phyloP scores from a whole-genome alignment of 2,888 invertebrate genomes.

The Thecocarcelia acutangulata region DNA sequence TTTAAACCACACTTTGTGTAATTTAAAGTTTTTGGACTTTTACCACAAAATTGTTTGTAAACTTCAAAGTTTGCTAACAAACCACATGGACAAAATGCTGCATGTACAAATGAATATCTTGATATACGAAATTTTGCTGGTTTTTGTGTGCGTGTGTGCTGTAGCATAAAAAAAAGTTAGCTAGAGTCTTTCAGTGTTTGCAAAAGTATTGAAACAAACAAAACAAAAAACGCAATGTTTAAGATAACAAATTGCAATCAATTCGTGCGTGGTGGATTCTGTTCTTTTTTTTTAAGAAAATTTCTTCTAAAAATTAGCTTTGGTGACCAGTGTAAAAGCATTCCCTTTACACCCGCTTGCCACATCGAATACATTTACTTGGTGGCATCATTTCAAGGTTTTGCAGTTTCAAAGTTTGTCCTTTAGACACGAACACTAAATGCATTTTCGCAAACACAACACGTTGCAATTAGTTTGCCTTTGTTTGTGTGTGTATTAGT shows the following conservation, averaged over 20 bases:
- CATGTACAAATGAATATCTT: constrained; percentile 53
- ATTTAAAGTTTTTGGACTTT: constrained; percentile 68
- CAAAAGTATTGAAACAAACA: neutral
- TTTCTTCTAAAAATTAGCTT: constrained; percentile 30
- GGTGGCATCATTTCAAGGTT: constrained; percentile 39
- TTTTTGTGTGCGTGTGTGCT: constrained; percentile 9
- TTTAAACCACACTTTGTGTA: constrained; percentile 69
- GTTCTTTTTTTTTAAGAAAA: constrained; percentile 47
- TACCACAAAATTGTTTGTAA: constrained; percentile 69
- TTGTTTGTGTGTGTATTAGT: constrained; percentile 2
- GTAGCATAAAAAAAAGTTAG: constrained; percentile 16
- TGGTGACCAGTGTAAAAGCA: constrained; percentile 1
- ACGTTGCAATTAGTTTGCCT: constrained; percentile 64
- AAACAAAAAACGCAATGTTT: constrained; percentile 26
- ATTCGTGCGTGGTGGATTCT: constrained; percentile 61
- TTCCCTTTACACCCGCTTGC: neutral
- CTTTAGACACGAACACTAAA: constrained; percentile 46
- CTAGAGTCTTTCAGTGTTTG: neutral
- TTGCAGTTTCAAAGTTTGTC: constrained; percentile 45
- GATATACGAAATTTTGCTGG: constrained; percentile 23
- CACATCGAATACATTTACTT: neutral
- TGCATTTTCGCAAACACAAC: constrained; percentile 58
- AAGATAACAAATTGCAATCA: constrained; percentile 68
- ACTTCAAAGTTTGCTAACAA: constrained; percentile 68
- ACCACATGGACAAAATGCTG: constrained; percentile 67